Conservation (phyloP, 2,888 invertebrate species). For the Spicauda simplicius region DNA sequence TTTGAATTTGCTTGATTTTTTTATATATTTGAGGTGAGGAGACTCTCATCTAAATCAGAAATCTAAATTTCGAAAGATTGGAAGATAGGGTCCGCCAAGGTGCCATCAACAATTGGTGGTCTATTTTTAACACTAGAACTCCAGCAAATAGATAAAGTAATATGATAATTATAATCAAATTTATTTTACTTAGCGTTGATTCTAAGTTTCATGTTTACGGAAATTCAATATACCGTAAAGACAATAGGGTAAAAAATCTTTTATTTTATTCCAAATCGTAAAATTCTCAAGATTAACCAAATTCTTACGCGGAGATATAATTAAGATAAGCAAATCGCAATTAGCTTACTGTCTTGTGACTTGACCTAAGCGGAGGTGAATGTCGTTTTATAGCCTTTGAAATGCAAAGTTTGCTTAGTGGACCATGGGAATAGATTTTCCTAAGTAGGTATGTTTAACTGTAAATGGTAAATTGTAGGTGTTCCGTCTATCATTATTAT, state of each 20-base stretch:
- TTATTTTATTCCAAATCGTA: background rate
- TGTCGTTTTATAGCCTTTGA: slow-evolving; percentile 66
- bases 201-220: slow-evolving; percentile 2
- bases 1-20: too few relatives aligned
- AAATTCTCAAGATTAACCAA: slow-evolving; percentile 28
- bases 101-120: too few relatives aligned
- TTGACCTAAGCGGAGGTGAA: slow-evolving; percentile 42
- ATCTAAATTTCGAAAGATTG: too few relatives aligned
- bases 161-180: too few relatives aligned
- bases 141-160: too few relatives aligned
- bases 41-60: too few relatives aligned
- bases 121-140: too few relatives aligned
- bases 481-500: background rate
- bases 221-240: slow-evolving; percentile 9
- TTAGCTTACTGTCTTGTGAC: slow-evolving; percentile 24
- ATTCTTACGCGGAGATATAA: slow-evolving; percentile 23
- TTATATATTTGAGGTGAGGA: too few relatives aligned
- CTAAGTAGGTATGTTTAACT: slow-evolving; percentile 32
- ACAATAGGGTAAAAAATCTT: slow-evolving; percentile 5
- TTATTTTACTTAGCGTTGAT: slow-evolving; percentile 3
- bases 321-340: slow-evolving; percentile 33
- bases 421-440: slow-evolving; percentile 66
- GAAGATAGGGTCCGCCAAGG: too few relatives aligned
- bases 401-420: slow-evolving; percentile 65
- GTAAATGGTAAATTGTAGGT: background rate